Evolutionary conservation across 2,113 vertebrate species (phyloP).

Genomic region (Misgurnus mizolepis): DNA sequence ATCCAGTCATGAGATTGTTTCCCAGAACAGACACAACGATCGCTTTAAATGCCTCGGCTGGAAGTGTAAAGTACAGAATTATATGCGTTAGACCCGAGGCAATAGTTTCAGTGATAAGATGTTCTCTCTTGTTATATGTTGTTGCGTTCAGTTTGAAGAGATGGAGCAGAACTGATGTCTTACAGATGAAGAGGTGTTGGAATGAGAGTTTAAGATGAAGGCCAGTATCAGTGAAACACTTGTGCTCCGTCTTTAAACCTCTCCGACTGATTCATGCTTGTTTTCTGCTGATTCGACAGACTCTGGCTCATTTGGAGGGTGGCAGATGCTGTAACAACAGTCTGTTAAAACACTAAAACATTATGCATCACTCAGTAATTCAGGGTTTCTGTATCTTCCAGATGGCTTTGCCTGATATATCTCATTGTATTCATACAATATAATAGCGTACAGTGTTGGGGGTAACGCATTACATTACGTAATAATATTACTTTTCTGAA

Average conservation of each 20-base stretch:
- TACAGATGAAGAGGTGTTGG: not conserved
- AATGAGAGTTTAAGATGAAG: not conserved
- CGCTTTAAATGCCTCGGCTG: not conserved
- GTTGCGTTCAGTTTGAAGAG: slow-evolving; percentile 10
- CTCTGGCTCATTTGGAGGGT: not conserved
- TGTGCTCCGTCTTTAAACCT: slow-evolving; percentile 4
- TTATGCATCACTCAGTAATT: not conserved
- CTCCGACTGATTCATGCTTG: slow-evolving; percentile 11
- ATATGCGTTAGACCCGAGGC: slow-evolving; percentile 17
- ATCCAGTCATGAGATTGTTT: not conserved
- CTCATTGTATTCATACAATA: not conserved
- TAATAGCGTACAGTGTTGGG: too few species aligned
- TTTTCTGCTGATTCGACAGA: slow-evolving; percentile 17
- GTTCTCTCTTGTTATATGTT: slow-evolving; percentile 23
- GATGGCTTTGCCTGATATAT: not conserved
- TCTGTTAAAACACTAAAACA: not conserved
- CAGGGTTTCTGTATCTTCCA: not conserved
- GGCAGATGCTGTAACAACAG: not conserved
- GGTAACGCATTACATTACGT: too few species aligned
- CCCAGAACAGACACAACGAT: not conserved
- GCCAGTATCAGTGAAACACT: not conserved
- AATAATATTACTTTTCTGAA: too few species aligned
- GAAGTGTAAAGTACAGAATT: slow-evolving; percentile 13
- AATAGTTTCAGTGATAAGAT: slow-evolving; percentile 26
- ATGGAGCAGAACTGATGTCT: slow-evolving; percentile 25